Conservation (phyloP, 2,113 vertebrate genomes). For the Neotoma lepida region DNA sequence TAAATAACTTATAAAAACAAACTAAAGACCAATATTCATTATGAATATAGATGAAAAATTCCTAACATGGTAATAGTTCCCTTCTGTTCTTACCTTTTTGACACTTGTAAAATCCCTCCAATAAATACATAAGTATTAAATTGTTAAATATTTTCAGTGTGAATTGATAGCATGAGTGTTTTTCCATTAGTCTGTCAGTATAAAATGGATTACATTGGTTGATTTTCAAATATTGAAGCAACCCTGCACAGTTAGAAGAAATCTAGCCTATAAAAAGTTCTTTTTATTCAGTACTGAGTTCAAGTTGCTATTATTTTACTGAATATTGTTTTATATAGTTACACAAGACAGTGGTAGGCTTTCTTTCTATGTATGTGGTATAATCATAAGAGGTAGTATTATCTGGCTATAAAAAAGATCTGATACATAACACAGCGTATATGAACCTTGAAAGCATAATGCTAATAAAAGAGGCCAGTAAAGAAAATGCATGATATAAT, state of each 20-base stretch:
- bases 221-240: slow-evolving; percentile 21
- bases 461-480: not conserved
- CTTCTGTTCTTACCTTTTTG: not conserved
- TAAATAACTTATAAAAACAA: not conserved
- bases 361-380: not conserved
- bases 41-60: not conserved
- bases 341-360: not conserved
- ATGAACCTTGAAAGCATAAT: slow-evolving; percentile 23
- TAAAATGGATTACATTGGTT: slow-evolving; percentile 12
- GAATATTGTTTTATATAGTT: not conserved
- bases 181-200: not conserved
- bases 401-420: not conserved
- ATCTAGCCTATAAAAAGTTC: not conserved
- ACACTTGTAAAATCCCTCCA: not conserved
- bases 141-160: not conserved
- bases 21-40: not conserved
- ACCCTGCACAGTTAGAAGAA: not conserved
- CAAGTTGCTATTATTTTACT: not conserved
- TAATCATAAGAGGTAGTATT: not conserved
- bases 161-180: not conserved
- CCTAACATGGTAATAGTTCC: not conserved
- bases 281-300: not conserved
- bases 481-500: not conserved
- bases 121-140: not conserved
- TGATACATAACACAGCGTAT: not conserved